Evolutionary conservation across 2,113 vertebrate species (phyloP).

Genomic region (Anthoscopus minutus): DNA sequence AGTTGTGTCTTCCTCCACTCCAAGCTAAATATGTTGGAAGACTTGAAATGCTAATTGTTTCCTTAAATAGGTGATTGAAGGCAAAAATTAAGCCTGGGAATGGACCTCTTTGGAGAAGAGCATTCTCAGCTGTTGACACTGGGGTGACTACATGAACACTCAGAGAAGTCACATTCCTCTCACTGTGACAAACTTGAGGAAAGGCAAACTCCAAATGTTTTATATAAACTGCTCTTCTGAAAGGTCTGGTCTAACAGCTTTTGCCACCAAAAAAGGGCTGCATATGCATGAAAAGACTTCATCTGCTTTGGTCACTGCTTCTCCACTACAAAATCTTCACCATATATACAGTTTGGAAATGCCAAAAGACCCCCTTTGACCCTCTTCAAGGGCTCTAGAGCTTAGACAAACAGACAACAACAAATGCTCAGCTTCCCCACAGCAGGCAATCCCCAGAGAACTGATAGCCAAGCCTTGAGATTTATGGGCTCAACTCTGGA

Average conservation of each 20-base stretch:
- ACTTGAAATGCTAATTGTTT: conserved; percentile 5
- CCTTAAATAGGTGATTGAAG: background rate
- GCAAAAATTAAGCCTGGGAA: background rate
- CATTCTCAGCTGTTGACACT: background rate
- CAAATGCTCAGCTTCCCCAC: background rate
- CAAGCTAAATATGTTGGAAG: background rate
- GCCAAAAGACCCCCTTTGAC: background rate
- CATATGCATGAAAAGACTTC: background rate
- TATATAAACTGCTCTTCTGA: background rate
- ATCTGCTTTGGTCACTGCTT: background rate
- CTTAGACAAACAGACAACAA: background rate
- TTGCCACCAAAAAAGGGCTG: background rate
- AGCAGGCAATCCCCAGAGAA: background rate
- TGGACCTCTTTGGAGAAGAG: background rate
- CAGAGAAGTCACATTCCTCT: background rate
- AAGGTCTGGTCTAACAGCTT: background rate
- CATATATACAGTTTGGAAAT: background rate
- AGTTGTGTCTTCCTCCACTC: background rate
- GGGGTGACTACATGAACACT: background rate
- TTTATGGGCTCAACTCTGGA: background rate
- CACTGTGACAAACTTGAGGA: background rate
- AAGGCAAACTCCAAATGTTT: background rate
- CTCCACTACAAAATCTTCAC: background rate
- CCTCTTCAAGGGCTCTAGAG: background rate
- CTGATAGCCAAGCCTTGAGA: background rate